phyloP scores from a whole-genome alignment of 2,797 vertebrate species.

The Psittacula echo region DNA sequence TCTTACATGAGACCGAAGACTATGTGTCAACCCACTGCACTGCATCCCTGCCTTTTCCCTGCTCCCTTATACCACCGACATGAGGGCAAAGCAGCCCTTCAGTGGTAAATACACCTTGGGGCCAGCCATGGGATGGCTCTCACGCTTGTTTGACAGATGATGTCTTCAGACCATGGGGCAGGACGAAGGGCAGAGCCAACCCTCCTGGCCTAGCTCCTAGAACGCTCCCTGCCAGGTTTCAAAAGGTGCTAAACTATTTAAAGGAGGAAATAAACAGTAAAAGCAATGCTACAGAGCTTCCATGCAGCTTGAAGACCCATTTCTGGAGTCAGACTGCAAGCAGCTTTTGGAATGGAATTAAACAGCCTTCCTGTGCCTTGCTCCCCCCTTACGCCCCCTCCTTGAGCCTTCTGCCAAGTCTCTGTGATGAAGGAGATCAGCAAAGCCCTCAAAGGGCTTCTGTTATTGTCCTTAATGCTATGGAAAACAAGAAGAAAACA shows the following conservation, averaged over 20 bases:
- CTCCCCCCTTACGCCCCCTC: rapidly evolving
- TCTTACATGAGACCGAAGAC: not conserved
- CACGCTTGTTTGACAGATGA: not conserved
- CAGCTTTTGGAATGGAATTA: not conserved
- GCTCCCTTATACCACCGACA: not conserved
- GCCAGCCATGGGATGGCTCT: rapidly evolving
- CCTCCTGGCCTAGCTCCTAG: not conserved
- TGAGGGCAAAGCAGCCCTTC: not conserved
- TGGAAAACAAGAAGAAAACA: not conserved
- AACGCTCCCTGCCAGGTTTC: not conserved
- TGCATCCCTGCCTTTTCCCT: not conserved
- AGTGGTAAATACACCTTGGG: rapidly evolving
- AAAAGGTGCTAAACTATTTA: slow-evolving; percentile 22
- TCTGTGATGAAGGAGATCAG: not conserved
- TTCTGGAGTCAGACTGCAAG: slow-evolving; percentile 3
- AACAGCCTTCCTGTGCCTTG: not conserved
- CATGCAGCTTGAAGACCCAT: not conserved
- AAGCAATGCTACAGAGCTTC: not conserved
- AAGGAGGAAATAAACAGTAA: not conserved
- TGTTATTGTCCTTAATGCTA: not conserved
- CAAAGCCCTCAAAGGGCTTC: not conserved
- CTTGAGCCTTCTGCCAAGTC: rapidly evolving
- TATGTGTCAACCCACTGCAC: not conserved
- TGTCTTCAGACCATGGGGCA: not conserved
- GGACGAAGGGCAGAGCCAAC: not conserved